Conservation (phyloP, 92 coral and sea anemone genomes). For the Epizoanthus fatuus region DNA sequence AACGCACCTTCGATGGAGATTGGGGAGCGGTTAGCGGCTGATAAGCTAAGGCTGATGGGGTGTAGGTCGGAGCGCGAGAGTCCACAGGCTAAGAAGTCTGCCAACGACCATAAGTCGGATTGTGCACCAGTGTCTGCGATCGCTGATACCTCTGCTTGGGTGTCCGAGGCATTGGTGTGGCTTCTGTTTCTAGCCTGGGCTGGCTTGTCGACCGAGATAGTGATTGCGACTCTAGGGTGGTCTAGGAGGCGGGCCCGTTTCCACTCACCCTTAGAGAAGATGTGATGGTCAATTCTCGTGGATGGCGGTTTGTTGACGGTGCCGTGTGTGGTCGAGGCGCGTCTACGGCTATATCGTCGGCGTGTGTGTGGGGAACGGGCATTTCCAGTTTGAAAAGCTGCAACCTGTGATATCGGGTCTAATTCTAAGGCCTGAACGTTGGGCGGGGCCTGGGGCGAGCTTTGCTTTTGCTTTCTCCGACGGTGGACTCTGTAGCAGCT, state of each 20-base stretch:
- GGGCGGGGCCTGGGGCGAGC: slow-evolving; percentile 43
- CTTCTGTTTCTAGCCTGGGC: slow-evolving; percentile 5
- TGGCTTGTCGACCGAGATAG: slow-evolving; percentile 44
- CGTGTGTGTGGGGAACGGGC: slow-evolving; percentile 8
- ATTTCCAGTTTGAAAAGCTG: slow-evolving; percentile 21
- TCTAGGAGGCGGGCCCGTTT: slow-evolving; percentile 52
- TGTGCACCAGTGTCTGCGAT: slow-evolving; percentile 72
- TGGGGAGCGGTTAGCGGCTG: slow-evolving; percentile 89
- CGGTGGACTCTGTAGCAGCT: slow-evolving; percentile 61
- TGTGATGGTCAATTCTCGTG: slow-evolving; percentile 50
- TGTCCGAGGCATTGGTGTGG: slow-evolving; percentile 17
- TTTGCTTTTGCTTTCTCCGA: slow-evolving; percentile 44
- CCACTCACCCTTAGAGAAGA: slow-evolving; percentile 69
- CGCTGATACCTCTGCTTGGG: slow-evolving; percentile 62
- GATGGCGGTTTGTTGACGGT: slow-evolving; percentile 29
- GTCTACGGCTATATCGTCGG: neutral
- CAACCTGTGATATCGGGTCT: slow-evolving; percentile 66
- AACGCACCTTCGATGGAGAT: slow-evolving; percentile 87
- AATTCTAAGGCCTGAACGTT: slow-evolving; percentile 44
- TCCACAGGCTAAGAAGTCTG: slow-evolving; percentile 67
- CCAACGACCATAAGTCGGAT: slow-evolving; percentile 71
- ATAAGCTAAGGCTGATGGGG: slow-evolving; percentile 59
- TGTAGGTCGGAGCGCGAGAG: slow-evolving; percentile 57
- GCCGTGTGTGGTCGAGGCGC: slow-evolving; percentile 29
- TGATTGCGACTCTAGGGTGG: slow-evolving; percentile 69